Base-by-base conservation (phyloP, 2,888 invertebrate species). In the Tetropium fuscum region DNA sequence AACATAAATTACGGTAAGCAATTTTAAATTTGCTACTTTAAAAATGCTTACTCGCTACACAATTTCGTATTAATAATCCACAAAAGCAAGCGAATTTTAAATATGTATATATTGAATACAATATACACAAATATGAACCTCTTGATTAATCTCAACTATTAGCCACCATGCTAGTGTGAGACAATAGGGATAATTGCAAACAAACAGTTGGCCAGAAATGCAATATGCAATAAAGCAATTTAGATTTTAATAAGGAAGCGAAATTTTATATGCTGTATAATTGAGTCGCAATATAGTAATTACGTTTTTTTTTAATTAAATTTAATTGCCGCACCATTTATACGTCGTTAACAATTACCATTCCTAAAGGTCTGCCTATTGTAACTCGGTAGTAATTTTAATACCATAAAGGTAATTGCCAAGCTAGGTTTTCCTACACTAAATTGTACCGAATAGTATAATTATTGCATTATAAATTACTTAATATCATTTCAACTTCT, bases 341-440 rank as follows among this genome's bases (percentile, higher is more conserved):
- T n/a, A 48, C 22, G 3, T 36, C 27, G 6, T 27, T 34, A 20
- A 48, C 32, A 47, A 48, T 36, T 34, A 20, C 11, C 48, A 22
- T 48, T 48, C 34, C 34, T 48, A 48, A 48, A 20, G 48, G 18
- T 22, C 11, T 22, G 20, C 15, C 34, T 22, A 48, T 34, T 48
- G 20, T 20, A 34, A 48, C 13, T 20, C 15, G 15, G 19, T 30
- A 11, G 32, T 18, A 32, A 41, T 41, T 20, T 41, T 19, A 20
- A 47, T 18, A 19, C 30, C 7, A 36, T 36, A 22, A 22, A 48
- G 20, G 20, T 20, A 34, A 48, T 36, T 48, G 22, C 15, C 2
- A 11, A 1, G 13, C 34, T 19, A 47, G 20, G 11, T 34, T 48
- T 36, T 48, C 48, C 19, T 8, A 11, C 16, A 11, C 30, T 47